Base-by-base conservation (phyloP, 2,797 vertebrate genomes). In the Pseudomugil tenellus region DNA sequence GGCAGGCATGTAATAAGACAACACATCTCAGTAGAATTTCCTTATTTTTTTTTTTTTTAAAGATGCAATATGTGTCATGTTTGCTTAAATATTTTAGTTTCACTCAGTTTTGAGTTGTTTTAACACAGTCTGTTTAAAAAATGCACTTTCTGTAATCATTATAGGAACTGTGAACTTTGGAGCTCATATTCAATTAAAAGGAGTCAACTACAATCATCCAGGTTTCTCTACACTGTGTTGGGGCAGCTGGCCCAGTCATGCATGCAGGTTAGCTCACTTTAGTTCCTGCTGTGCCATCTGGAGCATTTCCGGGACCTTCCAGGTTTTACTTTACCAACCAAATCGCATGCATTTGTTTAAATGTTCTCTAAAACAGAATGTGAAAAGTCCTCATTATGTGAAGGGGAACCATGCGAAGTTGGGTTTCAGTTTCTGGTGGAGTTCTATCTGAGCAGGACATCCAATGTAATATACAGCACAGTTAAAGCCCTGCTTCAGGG, bases 11-110 rank as follows among this genome's bases (percentile, higher is more conserved):
- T 58, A 64, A 65, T 54, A 53, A 31, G 48, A 43, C 19, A 32
- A 39, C 59, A 28, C 41, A 17, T 63, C 28, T 57, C 23, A 51
- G 16, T 23, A 32, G 3, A 48, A 14, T 46, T n/a, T n/a, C n/a
- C n/a, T n/a, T 67, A 67, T 67, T 58, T 14, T 17, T 48, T 29
- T 75, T 74, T 64, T 37, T 51, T 49, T 8, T 39, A 48, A 39
- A 58, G 17, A 31, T 46, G 37, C 12, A 25, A 12, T 12, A 32
- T 29, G 6, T 32, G 25, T 57, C 6, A 34, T 57, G n/a, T 57
- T 58, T 1, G 0, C 19, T 28, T 49, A 0, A 64, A 19, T 51
- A 34, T 35, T 34, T 39, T 23, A 29, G 29, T 74, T 63, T 62
- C n/a, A n/a, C 41, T 56, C 62, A 21, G 10, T n/a, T n/a, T 61